Percentiles rank a stretch among this genome's conserved stretches.
phyloP scores from a whole-genome alignment of 2,888 invertebrate species.

The Orchesella flavescens region DNA sequence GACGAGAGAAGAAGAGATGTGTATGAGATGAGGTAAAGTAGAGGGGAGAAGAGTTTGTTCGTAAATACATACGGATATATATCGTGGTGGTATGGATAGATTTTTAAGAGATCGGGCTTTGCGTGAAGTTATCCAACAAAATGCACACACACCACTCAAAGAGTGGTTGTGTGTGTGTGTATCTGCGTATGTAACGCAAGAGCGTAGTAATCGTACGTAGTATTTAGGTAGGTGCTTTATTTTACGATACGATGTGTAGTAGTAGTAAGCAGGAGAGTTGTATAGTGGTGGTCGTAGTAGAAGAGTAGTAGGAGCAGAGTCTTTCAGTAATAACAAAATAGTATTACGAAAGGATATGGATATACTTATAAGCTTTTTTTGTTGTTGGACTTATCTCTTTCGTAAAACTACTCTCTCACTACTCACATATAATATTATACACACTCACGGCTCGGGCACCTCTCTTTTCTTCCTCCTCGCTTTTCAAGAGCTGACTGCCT shows the following conservation, averaged over 20 bases:
- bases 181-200: constrained; percentile 34
- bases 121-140: constrained; percentile 52
- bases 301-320: constrained; percentile 35
- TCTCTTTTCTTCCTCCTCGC: constrained; percentile 29
- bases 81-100: constrained; percentile 8
- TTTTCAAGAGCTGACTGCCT: constrained; percentile 49
- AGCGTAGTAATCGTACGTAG: constrained; percentile 42
- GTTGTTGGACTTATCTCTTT: constrained; percentile 21
- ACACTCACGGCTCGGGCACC: not conserved
- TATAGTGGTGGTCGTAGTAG: constrained; percentile 36
- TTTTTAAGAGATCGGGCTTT: constrained; percentile 41
- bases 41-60: constrained; percentile 35
- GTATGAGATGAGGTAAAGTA: not conserved
- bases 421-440: not conserved
- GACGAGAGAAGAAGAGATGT: not conserved
- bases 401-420: not conserved
- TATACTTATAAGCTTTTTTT: not conserved
- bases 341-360: too few species aligned
- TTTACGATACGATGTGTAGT: constrained; percentile 61
- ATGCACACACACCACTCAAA: constrained; percentile 9
- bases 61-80: not conserved
- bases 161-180: constrained; percentile 28
- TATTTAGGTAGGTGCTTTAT: constrained; percentile 59
- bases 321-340: not conserved
- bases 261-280: constrained; percentile 19